Evolutionary conservation across 2,888 invertebrate genomes (phyloP).

Genomic region (Anoplius nigerrimus): DNA sequence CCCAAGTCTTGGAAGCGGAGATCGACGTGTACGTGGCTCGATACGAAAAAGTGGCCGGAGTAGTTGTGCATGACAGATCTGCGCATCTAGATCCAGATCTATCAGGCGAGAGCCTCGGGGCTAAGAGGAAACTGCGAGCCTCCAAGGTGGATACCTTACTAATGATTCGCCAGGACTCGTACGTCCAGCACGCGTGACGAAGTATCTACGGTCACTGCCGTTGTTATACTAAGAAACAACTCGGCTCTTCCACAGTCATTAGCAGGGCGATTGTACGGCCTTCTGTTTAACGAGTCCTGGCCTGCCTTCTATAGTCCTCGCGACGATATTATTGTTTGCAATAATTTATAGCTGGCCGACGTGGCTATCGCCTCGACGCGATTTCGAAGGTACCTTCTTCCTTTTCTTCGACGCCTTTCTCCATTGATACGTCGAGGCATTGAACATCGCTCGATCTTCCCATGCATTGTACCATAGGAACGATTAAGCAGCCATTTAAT

Average conservation of each 20-base stretch:
- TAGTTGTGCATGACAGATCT: conserved; percentile 17
- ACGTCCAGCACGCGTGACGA: conserved; percentile 55
- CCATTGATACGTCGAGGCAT: neutral
- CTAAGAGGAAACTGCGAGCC: conserved; percentile 33
- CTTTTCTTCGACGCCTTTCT: neutral
- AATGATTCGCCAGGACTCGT: conserved; percentile 51
- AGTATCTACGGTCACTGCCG: conserved; percentile 51
- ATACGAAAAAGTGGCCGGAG: neutral
- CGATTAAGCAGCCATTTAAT: neutral
- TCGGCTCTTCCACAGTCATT: conserved; percentile 49
- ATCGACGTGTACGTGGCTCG: too few species aligned
- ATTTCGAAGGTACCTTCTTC: conserved; percentile 11
- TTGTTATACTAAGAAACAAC: conserved; percentile 54
- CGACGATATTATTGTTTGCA: conserved; percentile 48
- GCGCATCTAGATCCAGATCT: conserved; percentile 32
- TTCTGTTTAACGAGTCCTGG: conserved; percentile 66
- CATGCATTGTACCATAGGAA: too few species aligned
- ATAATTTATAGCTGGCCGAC: conserved; percentile 44
- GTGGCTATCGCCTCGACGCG: conserved; percentile 21
- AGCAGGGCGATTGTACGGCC: conserved; percentile 56
- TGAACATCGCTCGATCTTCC: too few species aligned
- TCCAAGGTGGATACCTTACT: conserved; percentile 52
- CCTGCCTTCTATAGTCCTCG: conserved; percentile 26
- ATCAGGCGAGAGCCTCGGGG: conserved; percentile 21
- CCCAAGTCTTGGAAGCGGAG: too few species aligned